Percentiles rank a stretch among this genome's conserved stretches.
Conservation (phyloP, 1,140 invertebrate species). For the Delia radicum region DNA sequence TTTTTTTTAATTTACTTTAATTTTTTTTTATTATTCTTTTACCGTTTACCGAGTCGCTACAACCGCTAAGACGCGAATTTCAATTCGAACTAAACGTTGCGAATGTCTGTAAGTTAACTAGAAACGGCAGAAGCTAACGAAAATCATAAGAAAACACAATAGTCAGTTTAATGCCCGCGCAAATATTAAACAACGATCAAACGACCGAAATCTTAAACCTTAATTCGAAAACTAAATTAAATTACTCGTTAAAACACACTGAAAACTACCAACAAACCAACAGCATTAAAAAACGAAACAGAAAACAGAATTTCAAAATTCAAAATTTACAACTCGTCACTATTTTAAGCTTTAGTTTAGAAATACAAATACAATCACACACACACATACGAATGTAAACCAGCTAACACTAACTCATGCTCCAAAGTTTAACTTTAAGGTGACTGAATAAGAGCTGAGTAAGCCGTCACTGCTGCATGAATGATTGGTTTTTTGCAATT, state of each 20-base stretch:
- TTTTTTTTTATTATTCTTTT: too few relatives aligned
- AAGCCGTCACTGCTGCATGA: too few relatives aligned
- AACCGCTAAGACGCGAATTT: constrained; percentile 21
- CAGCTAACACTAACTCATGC: too few relatives aligned
- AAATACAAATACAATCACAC: not conserved
- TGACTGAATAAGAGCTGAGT: not conserved
- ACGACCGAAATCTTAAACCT: not conserved
- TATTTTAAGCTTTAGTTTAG: not conserved
- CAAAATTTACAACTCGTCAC: not conserved
- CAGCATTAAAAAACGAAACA: not conserved
- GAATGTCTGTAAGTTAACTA: constrained; percentile 10
- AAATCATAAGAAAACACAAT: not conserved
- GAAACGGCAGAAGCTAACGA: constrained; percentile 7
- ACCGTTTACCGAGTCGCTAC: constrained; percentile 16
- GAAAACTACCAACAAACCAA: not conserved
- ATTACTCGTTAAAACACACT: not conserved
- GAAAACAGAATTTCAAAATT: not conserved
- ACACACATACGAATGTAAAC: not conserved
- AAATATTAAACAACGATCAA: not conserved
- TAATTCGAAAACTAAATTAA: not conserved
- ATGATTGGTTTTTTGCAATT: too few relatives aligned
- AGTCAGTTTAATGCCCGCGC: not conserved
- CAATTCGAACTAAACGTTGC: constrained; percentile 17
- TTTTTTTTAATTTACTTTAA: not conserved
- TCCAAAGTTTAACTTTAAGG: not conserved